These are phyloP conservation scores for Mythimna loreyi DNA, from an alignment of 2,888 invertebrate genomes.

Conservation along the genomic window DNA sequence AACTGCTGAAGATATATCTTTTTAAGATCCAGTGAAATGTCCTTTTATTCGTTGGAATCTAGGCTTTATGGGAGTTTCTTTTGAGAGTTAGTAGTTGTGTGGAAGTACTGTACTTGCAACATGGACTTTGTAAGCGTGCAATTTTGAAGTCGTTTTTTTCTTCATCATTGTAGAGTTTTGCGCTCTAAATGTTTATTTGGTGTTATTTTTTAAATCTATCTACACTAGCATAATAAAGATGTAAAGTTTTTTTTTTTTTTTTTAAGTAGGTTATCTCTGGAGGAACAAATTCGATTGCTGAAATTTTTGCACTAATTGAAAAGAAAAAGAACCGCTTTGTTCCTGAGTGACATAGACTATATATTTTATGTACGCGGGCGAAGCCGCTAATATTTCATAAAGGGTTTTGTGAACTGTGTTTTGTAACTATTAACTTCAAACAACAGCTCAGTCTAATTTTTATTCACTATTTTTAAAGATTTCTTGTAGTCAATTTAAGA, in stretches of 20 bases:
- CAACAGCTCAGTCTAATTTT: too few species aligned
- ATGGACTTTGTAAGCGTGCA: neutral
- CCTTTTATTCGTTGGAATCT: constrained; percentile 56
- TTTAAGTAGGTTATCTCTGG: too few species aligned
- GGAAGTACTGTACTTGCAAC: constrained; percentile 14
- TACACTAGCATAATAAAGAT: neutral
- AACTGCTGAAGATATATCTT: constrained; percentile 78
- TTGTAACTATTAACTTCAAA: too few species aligned
- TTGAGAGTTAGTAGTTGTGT: constrained; percentile 18
- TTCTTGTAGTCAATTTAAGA: neutral
- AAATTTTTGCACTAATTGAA: too few species aligned
- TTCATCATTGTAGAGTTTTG: neutral
- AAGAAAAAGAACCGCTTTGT: too few species aligned
- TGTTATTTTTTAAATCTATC: neutral
- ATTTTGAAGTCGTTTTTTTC: neutral
- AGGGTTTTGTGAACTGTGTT: too few species aligned
- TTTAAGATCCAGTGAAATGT: constrained; percentile 59
- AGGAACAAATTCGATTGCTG: too few species aligned
- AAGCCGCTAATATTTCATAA: too few species aligned
- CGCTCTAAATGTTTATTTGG: neutral
- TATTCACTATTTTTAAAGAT: too few species aligned
- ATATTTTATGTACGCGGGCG: too few species aligned
- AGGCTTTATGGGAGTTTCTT: constrained; percentile 23
- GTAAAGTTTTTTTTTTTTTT: too few species aligned
- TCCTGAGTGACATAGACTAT: too few species aligned